These are phyloP conservation scores for Papilio demoleus DNA, from an alignment of 2,888 invertebrate species.

Conservation along the genomic window DNA sequence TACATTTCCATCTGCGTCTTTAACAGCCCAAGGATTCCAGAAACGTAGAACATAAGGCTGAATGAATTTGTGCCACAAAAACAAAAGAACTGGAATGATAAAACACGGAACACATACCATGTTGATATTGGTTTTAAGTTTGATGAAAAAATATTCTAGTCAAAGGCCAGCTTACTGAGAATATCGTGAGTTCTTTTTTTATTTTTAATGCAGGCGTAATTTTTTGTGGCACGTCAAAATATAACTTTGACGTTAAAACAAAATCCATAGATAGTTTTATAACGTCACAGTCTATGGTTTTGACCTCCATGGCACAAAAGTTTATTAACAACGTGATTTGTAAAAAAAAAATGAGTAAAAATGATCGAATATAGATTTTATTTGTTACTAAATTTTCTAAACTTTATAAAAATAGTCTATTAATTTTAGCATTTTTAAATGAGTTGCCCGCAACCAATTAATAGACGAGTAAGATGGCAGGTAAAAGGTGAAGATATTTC, in stretches of 20 bases:
- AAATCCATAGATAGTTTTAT: not conserved
- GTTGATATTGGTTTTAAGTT: slow-evolving; percentile 47
- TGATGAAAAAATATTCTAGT: not conserved
- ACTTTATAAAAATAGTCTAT: too few species aligned
- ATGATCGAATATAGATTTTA: too few species aligned
- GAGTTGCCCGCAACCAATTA: too few species aligned
- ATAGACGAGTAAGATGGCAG: too few species aligned
- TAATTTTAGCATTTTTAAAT: too few species aligned
- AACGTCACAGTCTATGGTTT: not conserved
- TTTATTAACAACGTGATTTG: too few species aligned
- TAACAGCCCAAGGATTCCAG: slow-evolving; percentile 92
- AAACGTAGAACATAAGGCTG: slow-evolving; percentile 91
- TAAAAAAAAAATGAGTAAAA: too few species aligned
- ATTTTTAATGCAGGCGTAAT: not conserved
- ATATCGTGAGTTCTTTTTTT: not conserved
- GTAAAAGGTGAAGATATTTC: too few species aligned
- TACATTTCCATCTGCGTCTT: slow-evolving; percentile 83
- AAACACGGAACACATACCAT: slow-evolving; percentile 95
- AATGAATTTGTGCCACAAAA: slow-evolving; percentile 92
- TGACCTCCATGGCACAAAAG: not conserved
- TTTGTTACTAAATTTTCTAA: too few species aligned
- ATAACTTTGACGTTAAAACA: not conserved
- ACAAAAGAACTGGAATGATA: slow-evolving; percentile 91
- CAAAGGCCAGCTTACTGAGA: slow-evolving; percentile 1
- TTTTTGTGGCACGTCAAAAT: slow-evolving; percentile 14